phyloP scores from a whole-genome alignment of 2,888 invertebrate species.

The Lutraria lutraria region DNA sequence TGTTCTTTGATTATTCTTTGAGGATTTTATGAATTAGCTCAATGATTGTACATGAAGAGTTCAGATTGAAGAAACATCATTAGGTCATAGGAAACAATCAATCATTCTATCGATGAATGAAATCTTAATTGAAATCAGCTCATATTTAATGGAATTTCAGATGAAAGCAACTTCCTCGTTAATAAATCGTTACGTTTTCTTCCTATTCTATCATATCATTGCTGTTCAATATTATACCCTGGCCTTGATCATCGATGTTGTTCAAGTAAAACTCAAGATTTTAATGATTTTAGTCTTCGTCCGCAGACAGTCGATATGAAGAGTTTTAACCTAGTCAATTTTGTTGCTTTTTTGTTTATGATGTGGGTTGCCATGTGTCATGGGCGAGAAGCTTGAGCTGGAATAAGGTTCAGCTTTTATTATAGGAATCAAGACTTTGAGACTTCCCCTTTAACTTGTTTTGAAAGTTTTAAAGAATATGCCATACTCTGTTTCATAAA shows the following conservation, averaged over 20 bases:
- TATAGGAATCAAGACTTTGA: too few species aligned
- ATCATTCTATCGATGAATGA: not conserved
- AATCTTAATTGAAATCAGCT: conserved; percentile 21
- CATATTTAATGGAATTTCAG: conserved; percentile 21
- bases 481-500: too few species aligned
- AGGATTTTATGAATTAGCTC: not conserved
- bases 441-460: too few species aligned
- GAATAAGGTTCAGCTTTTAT: too few species aligned
- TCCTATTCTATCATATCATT: conserved; percentile 4
- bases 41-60: not conserved
- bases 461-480: too few species aligned
- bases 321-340: not conserved
- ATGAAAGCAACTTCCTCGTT: conserved; percentile 18
- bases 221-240: not conserved
- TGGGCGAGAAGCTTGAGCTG: too few species aligned
- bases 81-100: not conserved
- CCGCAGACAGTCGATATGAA: not conserved
- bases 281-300: not conserved
- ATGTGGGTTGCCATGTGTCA: not conserved
- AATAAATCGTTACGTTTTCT: conserved; percentile 17
- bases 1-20: not conserved
- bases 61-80: not conserved
- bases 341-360: not conserved
- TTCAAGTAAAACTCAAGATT: not conserved
- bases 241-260: not conserved